Percentiles rank a stretch among this genome's conserved stretches.
These are phyloP conservation scores for Epizoanthus illoricatus DNA, from an alignment of 92 coral and sea anemone species.

Conservation along the genomic window DNA sequence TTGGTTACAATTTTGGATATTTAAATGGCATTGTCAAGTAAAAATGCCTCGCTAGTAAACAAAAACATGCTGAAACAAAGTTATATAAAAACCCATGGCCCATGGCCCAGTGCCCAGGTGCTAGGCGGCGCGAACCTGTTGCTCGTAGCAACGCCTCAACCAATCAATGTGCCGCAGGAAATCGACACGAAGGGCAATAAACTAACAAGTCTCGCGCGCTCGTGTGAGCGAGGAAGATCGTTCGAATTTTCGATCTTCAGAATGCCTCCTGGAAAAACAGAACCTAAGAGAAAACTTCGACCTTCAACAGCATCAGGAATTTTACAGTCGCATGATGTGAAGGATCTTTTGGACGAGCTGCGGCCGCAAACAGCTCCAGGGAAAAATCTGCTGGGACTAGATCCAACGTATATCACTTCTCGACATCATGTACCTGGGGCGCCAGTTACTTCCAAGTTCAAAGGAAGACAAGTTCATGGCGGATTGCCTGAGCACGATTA, in stretches of 20 bases:
- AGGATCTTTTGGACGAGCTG: constrained; percentile 81
- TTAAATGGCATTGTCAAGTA: no score
- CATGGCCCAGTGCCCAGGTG: not conserved
- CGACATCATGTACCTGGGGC: constrained; percentile 98
- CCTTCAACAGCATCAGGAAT: constrained; percentile 97
- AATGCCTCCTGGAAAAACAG: constrained; percentile 86
- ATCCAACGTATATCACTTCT: constrained; percentile 98
- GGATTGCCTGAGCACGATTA: constrained; percentile 91
- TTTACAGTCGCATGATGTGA: constrained; percentile 83
- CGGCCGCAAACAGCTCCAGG: constrained; percentile 95
- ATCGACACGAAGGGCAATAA: not conserved
- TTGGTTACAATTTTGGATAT: no score
- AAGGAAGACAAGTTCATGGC: constrained; percentile 97
- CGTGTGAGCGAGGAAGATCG: not conserved
- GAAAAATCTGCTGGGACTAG: constrained; percentile 83
- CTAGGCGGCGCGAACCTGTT: constrained; percentile 13
- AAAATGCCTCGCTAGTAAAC: not conserved
- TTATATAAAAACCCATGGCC: not conserved
- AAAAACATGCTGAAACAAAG: not conserved
- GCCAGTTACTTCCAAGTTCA: constrained; percentile 68
- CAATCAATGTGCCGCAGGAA: constrained; percentile 53
- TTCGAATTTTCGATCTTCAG: constrained; percentile 46
- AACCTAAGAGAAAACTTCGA: constrained; percentile 61
- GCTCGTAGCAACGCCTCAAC: constrained; percentile 71
- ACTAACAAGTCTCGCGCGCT: constrained; percentile 23